Evolutionary conservation across 2,797 vertebrate species (phyloP), one percentile per base, ranked within the genome.

Genomic region (Oreortyx pictus): DNA sequence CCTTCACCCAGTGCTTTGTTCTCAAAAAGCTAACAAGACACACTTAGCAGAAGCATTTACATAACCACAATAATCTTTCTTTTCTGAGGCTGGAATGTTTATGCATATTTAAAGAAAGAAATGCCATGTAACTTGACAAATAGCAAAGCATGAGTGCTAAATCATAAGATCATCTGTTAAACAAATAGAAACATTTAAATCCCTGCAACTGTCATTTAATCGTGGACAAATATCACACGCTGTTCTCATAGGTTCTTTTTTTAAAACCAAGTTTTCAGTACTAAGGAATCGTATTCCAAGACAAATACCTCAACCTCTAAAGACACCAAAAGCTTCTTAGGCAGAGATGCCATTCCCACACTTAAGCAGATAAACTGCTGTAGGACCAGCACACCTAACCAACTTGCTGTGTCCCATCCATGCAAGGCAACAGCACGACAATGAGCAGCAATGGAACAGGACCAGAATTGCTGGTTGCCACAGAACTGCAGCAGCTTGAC

Each of bases 381-480:
- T 35, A 29, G 24, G 27, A 54, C 72, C 12, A 1, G 24, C 31
- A 1, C 4, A 31, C 3, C 44, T 64, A 83, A 33, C n/a, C 11
- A 7, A 6, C 14, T 35, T 56, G 41, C 27, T 29, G 3, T 11
- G 64, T 85, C 41, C n/a, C 16, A 50, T 2, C 39, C 47, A 4
- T 4, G 0, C 14, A 52, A 70, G 15, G 18, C 25, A 23, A 15
- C 6, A 3, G 59, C 3, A 64, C n/a, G 22, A 66, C 0, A 0
- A 64, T 39, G 73, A 65, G 12, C 46, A 49, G 12, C 1, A 9
- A n/a, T n/a, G 31, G 22, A 76, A 82, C 1, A 1, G 65, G 73
- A 39, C 15, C 52, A 78, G 35, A 44, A 78, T 37, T 1, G 0
- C 22, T 46, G 56, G 72, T 24, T 47, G 65, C 27, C 27, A n/a